These are phyloP conservation scores for Drosophila nigrodunni DNA, from an alignment of 1,140 invertebrate genomes.

Conservation along the genomic window DNA sequence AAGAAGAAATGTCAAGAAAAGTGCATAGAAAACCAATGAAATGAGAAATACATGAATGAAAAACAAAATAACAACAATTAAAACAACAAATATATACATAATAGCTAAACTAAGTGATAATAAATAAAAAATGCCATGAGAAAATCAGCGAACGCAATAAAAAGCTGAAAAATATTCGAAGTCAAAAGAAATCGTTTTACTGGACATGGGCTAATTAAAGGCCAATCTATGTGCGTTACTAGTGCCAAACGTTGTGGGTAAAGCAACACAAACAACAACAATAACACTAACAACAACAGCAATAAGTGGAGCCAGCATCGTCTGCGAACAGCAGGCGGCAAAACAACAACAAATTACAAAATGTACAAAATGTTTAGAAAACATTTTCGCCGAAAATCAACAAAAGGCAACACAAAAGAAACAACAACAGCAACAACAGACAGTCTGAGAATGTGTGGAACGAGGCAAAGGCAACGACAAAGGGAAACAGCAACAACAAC, in stretches of 20 bases:
- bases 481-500: slow-evolving; percentile 46
- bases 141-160: slow-evolving; percentile 36
- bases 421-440: slow-evolving; percentile 36
- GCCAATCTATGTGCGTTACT: slow-evolving; percentile 49
- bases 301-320: slow-evolving; percentile 35
- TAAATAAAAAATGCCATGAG: slow-evolving; percentile 55
- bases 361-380: slow-evolving; percentile 84
- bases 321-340: slow-evolving; percentile 33
- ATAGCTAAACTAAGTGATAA: slow-evolving; percentile 61
- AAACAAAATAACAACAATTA: slow-evolving; percentile 25
- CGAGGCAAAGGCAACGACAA: slow-evolving; percentile 56
- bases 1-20: slow-evolving; percentile 63
- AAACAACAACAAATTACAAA: slow-evolving; percentile 61
- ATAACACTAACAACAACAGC: slow-evolving; percentile 29
- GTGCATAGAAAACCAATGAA: slow-evolving; percentile 57
- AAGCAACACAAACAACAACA: slow-evolving; percentile 36
- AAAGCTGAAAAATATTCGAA: slow-evolving; percentile 20
- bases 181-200: slow-evolving; percentile 32
- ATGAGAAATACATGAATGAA: slow-evolving; percentile 37
- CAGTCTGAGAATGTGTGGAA: slow-evolving; percentile 72
- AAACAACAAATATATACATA: slow-evolving; percentile 20
- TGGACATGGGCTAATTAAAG: slow-evolving; percentile 72
- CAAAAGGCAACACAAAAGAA: slow-evolving; percentile 44
- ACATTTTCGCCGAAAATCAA: slow-evolving; percentile 84
- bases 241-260: slow-evolving; percentile 47